Conservation (phyloP, 2,888 invertebrate genomes). For the Drosophila pseudotakahashii region DNA sequence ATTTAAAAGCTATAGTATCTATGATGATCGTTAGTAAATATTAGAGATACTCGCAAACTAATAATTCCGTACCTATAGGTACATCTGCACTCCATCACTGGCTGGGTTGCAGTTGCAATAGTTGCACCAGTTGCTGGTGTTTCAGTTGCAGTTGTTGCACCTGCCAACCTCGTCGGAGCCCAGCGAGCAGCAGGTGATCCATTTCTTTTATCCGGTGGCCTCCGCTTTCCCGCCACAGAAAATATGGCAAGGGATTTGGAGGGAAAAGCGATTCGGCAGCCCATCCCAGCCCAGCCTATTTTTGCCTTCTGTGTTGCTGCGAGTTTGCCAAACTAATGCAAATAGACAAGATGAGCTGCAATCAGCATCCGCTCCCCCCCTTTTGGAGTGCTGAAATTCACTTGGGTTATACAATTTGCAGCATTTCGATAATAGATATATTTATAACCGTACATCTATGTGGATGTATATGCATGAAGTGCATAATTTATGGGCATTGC, state of each 20-base stretch:
- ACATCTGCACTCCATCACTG: slow-evolving; percentile 12
- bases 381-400: slow-evolving; percentile 53
- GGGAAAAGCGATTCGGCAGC: slow-evolving; percentile 27
- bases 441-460: slow-evolving; percentile 33
- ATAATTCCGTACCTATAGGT: neutral
- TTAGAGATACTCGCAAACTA: too few species aligned
- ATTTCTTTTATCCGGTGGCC: slow-evolving; percentile 78
- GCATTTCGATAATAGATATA: slow-evolving; percentile 74
- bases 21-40: too few species aligned
- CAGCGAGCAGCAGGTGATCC: slow-evolving; percentile 75
- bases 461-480: slow-evolving; percentile 55
- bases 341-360: slow-evolving; percentile 69
- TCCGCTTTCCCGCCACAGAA: slow-evolving; percentile 40
- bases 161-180: slow-evolving; percentile 64
- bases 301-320: slow-evolving; percentile 40
- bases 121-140: slow-evolving; percentile 18
- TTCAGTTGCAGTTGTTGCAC: slow-evolving; percentile 60
- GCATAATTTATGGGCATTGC: slow-evolving; percentile 78
- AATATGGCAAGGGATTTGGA: slow-evolving; percentile 34
- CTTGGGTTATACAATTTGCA: slow-evolving; percentile 67
- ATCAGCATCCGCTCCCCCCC: slow-evolving; percentile 17
- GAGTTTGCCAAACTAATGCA: slow-evolving; percentile 72
- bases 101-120: slow-evolving; percentile 16
- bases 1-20: too few species aligned
- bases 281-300: slow-evolving; percentile 49